Evolutionary conservation across 2,797 vertebrate species (phyloP), one percentile per base, ranked within the genome.

Genomic region (Chaetodon trifasciatus): DNA sequence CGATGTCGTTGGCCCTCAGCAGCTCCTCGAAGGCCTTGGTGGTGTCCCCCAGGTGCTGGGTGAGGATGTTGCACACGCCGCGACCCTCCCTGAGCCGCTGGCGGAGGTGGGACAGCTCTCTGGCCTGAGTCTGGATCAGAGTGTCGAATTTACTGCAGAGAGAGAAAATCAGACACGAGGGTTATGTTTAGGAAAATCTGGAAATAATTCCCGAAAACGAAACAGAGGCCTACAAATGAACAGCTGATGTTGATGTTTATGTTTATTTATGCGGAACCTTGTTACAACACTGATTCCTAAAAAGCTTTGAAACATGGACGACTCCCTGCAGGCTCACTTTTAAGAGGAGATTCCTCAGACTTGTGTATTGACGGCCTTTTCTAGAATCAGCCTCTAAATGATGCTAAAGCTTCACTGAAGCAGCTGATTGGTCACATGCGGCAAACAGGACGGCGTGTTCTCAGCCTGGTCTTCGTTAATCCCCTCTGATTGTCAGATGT

Each of bases 21-120:
- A 99, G 96, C 74, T 98, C 97, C 94, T 99, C 98, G 0, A 99
- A 98, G 78, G 96, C 95, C 74, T 95, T 96, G 73, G 97, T 96
- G 65, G 96, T 96, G 16, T 97, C 96, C 0, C 86, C 94, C 24
- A 97, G 93, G 79, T 97, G 97, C 87, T 97, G 97, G 32, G 86
- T 94, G 79, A 99, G 95, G 87, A 97, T 92, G 83, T 88, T 94
- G 85, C 97, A 96, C 58, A 96, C 87, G 0, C 96, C 95, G 0
- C 93, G 93, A 0, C 96, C 97, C 83, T 98, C 97, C 12, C 95
- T 89, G 91, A 97, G 93, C 5, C 89, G 93, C 94, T 99, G 98
- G 15, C 98, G 95, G 57, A 99, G 91, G 73, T 96, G 96, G 1
- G 97, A 98, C 11, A 99, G 96, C 85, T 99, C 98, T n/a, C 97